Evolutionary conservation across 1,140 invertebrate genomes (phyloP).

Genomic region (Bactericera cockerelli): DNA sequence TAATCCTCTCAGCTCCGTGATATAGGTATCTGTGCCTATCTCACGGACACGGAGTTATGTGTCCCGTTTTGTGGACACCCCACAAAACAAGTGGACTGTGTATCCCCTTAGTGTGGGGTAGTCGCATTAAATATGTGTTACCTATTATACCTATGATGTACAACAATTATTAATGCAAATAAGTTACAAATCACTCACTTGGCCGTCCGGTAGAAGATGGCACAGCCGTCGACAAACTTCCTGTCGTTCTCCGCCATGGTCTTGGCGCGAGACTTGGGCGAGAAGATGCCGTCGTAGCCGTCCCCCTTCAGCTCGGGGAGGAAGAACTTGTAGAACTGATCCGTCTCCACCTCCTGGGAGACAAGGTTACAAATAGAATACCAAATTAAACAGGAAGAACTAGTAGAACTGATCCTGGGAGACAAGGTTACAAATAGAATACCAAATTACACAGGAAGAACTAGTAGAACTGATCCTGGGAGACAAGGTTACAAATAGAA

Average conservation of each 20-base stretch:
- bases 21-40: too few relatives aligned
- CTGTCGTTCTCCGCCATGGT: conserved; percentile 94
- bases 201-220: conserved; percentile 87
- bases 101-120: too few relatives aligned
- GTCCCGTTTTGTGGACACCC: too few relatives aligned
- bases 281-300: conserved; percentile 96
- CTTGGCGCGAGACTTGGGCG: conserved; percentile 94
- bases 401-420: conserved; percentile 92
- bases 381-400: conserved; percentile 88
- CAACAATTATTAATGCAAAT: too few relatives aligned
- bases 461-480: conserved; percentile 92
- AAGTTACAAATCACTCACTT: too few relatives aligned
- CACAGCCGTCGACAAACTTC: conserved; percentile 98
- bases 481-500: conserved; percentile 10
- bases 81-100: too few relatives aligned
- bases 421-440: conserved; percentile 8
- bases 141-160: too few relatives aligned
- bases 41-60: too few relatives aligned
- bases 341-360: conserved; percentile 90
- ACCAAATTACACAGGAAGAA: conserved; percentile 90
- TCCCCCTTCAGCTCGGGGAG: conserved; percentile 82
- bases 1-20: too few relatives aligned
- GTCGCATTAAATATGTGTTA: too few relatives aligned
- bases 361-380: conserved; percentile 6
- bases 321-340: conserved; percentile 97